phyloP scores from a whole-genome alignment of 2,797 vertebrate species.

The Hippopotamyrus pictus region DNA sequence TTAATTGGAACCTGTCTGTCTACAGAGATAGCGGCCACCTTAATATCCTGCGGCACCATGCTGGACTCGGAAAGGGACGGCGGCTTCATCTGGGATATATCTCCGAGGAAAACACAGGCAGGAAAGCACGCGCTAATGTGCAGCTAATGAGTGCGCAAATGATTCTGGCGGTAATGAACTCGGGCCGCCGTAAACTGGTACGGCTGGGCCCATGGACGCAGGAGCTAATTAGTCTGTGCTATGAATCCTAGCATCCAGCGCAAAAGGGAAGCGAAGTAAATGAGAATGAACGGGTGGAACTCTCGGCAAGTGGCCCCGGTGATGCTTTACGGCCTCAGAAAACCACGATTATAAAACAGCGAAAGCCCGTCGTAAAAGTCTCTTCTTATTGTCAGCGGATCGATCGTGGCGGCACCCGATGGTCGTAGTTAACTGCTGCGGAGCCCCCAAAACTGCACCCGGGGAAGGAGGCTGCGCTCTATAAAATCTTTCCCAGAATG shows the following conservation, averaged over 20 bases:
- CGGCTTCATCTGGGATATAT: neutral
- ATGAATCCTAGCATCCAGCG: neutral
- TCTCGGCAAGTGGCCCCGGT: neutral
- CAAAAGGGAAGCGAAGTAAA: neutral
- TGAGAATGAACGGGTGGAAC: neutral
- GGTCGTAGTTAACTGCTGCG: neutral
- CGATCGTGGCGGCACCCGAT: neutral
- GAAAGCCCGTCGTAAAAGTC: neutral
- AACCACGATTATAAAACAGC: neutral
- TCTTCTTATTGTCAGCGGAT: neutral
- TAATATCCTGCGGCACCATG: neutral
- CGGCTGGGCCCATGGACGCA: neutral
- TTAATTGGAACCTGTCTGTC: conserved; percentile 17
- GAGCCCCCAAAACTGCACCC: neutral
- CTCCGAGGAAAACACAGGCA: neutral
- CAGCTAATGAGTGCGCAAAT: neutral
- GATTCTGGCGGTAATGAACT: conserved; percentile 4
- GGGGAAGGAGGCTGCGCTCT: neutral
- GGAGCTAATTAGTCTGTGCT: neutral
- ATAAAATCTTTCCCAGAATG: neutral
- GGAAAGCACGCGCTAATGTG: neutral
- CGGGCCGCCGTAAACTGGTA: neutral
- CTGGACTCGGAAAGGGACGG: neutral
- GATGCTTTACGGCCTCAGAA: neutral
- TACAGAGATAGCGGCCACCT: neutral